Evolutionary conservation across 1,140 invertebrate species (phyloP).

Genomic region (Zaprionus capensis): DNA sequence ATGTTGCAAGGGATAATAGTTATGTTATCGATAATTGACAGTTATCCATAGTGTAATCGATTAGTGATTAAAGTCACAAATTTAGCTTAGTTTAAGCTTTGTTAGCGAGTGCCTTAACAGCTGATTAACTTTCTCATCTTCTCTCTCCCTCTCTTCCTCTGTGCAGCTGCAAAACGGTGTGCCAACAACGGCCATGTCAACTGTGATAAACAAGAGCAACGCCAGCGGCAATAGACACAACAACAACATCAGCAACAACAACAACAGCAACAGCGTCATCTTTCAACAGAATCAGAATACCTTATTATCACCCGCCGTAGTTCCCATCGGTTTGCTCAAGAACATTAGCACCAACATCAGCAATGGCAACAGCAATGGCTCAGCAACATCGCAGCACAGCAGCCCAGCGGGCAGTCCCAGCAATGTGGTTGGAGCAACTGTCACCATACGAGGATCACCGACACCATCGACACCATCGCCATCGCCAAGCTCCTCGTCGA

Average conservation of each 20-base stretch:
- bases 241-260: constrained; percentile 2
- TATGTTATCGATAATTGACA: background rate
- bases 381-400: constrained; percentile 24
- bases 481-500: constrained; percentile 77
- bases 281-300: constrained; percentile 21
- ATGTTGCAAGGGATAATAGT: background rate
- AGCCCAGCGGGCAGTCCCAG: constrained; percentile 68
- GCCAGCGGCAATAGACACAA: constrained; percentile 38
- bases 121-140: background rate
- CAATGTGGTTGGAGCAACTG: constrained; percentile 31
- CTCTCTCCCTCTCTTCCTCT: background rate
- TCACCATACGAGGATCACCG: constrained; percentile 73
- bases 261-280: constrained; percentile 25
- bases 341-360: constrained; percentile 36
- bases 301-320: constrained; percentile 23
- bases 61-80: background rate
- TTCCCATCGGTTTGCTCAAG: constrained; percentile 54
- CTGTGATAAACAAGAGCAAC: constrained; percentile 73
- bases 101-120: too few relatives aligned
- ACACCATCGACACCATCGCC: constrained; percentile 81
- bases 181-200: constrained; percentile 50
- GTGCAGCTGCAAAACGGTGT: constrained; percentile 25
- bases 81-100: background rate
- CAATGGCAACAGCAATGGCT: constrained; percentile 30
- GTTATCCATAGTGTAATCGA: background rate